Conservation (phyloP, 2,797 vertebrate species). For the Avahi laniger region DNA sequence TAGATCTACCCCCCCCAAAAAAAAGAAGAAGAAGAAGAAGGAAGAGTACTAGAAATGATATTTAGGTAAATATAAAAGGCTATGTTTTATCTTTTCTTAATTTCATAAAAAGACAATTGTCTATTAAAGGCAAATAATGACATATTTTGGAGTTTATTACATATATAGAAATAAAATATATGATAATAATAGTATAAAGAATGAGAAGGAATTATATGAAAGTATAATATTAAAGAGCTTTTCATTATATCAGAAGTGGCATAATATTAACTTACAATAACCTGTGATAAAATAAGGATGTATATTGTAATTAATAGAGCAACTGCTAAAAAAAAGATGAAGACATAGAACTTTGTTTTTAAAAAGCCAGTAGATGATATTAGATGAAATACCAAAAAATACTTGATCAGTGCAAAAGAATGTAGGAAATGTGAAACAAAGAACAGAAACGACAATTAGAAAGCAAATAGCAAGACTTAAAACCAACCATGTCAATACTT, state of each 20-base stretch:
- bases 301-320: not conserved
- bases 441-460: not conserved
- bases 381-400: not conserved
- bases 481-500: not conserved
- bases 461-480: not conserved
- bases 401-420: not conserved
- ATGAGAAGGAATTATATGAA: not conserved
- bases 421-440: not conserved
- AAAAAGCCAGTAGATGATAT: not conserved
- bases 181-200: not conserved
- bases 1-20: not conserved
- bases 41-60: not conserved
- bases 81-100: conserved; percentile 7
- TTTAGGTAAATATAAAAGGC: not conserved
- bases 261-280: not conserved
- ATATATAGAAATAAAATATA: not conserved
- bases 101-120: not conserved
- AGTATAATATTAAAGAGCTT: not conserved
- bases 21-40: not conserved
- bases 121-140: not conserved
- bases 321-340: not conserved
- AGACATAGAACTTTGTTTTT: not conserved
- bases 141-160: not conserved
- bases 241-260: not conserved
- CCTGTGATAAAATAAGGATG: conserved; percentile 17